A percentile compares a stretch with the other conserved stretches of the same genome.
These are phyloP conservation scores for Phytoseiulus persimilis DNA, from an alignment of 2,888 invertebrate genomes.

Conservation along the genomic window DNA sequence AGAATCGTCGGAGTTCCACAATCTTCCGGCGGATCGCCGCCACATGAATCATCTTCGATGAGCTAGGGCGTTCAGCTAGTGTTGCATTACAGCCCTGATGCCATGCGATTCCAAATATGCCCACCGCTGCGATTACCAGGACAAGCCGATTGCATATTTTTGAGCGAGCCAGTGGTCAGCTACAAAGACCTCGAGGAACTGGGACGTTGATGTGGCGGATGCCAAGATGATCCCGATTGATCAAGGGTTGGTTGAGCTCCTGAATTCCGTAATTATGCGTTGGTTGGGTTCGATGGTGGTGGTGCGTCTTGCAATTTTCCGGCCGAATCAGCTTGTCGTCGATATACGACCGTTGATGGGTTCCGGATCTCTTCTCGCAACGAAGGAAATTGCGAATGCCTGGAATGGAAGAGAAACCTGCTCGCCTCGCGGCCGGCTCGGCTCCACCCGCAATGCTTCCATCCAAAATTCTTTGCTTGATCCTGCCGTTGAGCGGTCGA, in stretches of 20 bases:
- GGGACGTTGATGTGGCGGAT: background rate
- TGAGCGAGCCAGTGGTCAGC: constrained; percentile 11
- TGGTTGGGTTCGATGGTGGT: background rate
- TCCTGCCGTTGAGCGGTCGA: no score
- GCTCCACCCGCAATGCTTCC: no score
- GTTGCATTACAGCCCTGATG: constrained; percentile 7
- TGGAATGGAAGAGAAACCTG: no score
- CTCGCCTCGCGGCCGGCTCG: no score
- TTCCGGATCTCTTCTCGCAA: background rate
- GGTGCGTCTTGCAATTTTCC: background rate
- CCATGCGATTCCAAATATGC: background rate
- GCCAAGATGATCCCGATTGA: background rate
- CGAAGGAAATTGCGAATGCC: no score
- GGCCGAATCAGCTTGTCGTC: background rate
- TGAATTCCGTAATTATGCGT: background rate
- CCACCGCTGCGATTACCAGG: constrained; percentile 28
- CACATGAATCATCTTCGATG: no score
- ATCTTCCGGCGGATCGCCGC: no score
- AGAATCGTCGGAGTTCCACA: no score
- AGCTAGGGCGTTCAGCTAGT: no score
- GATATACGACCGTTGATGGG: background rate
- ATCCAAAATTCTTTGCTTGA: no score
- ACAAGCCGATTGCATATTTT: constrained; percentile 14
- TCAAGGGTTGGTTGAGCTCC: background rate
- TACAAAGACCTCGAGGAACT: constrained; percentile 15